Conservation (phyloP, 1,140 invertebrate genomes). For the Hydropsyche tenuis region DNA sequence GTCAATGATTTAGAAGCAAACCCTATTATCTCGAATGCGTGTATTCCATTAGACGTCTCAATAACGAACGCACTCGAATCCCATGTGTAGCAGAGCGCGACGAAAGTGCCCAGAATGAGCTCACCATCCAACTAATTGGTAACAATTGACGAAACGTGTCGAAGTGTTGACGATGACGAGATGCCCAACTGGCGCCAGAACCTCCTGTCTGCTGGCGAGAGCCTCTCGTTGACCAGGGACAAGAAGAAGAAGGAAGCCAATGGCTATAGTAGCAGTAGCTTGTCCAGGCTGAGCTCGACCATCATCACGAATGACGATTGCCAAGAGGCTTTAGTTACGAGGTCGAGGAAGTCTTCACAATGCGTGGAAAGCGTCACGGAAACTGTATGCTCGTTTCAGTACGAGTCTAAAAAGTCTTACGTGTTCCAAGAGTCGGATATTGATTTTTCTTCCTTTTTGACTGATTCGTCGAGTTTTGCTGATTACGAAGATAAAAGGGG, state of each 20-base stretch:
- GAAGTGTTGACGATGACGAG: background rate
- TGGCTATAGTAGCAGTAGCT: conserved; percentile 57
- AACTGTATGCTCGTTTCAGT: conserved; percentile 48
- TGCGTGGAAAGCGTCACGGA: conserved; percentile 54
- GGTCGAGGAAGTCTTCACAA: conserved; percentile 53
- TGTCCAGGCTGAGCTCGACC: conserved; percentile 34
- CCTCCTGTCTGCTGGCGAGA: conserved; percentile 62
- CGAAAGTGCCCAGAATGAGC: background rate
- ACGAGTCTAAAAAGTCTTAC: conserved; percentile 51
- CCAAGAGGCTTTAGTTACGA: background rate
- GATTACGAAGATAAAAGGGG: conserved; percentile 60
- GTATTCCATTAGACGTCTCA: no score
- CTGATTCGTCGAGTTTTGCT: conserved; percentile 62
- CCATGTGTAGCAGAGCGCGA: background rate
- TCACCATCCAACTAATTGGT: conserved; percentile 1
- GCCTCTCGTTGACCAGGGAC: conserved; percentile 52
- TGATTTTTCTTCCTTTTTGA: conserved; percentile 62
- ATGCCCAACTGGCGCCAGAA: conserved; percentile 64
- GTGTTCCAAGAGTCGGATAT: conserved; percentile 58
- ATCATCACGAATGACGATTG: conserved; percentile 9
- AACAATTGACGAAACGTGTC: background rate
- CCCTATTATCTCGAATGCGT: no score
- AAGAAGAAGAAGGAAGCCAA: conserved; percentile 44
- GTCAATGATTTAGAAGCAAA: no score
- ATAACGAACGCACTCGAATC: background rate